Evolutionary conservation across 2,888 invertebrate species (phyloP), one percentile per base, ranked within the genome.

Genomic region (Nudaria mundana): DNA sequence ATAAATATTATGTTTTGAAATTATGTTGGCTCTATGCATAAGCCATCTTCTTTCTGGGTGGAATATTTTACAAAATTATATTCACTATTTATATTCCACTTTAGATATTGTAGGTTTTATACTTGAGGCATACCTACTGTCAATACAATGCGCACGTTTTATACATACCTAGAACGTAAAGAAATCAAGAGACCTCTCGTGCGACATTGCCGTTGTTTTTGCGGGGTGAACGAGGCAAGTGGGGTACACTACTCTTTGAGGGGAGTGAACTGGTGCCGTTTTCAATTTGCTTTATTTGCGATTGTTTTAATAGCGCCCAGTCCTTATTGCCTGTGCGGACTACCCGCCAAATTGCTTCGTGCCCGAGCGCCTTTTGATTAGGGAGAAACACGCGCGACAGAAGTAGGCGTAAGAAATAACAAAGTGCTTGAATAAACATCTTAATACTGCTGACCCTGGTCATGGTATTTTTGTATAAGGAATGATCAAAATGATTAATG

Each of bases 281-380:
- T 87, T 87, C 86, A 87, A 87, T 87, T 86, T 86, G 82, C 81
- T 85, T 83, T 87, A 85, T 87, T 87, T 87, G 84, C 79, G 77
- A 82, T 82, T 85, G 87, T 86, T 87, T 88, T 86, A 87, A 87
- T 87, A 85, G 87, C 81, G 78, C 76, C 76, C 78, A 75, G 76
- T 83, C 75, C 82, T 86, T 86, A 85, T 87, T 86, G 84, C 78
- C 72, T 68, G 73, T 71, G 71, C 74, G 75, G 77, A 71, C 71
- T 77, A 75, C 71, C 77, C 75, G 67, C 82, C 83, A 84, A 86
- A 87, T 86, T 87, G 84, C 80, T 85, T 84, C 85, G 85, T 86
- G 85, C 84, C 71, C 73, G 79, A 74, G 70, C 82, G 84, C 78
- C 80, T 80, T 83, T 82, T 79, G 84, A 86, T 86, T 81, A 82